These are phyloP conservation scores for Crotophaga sulcirostris DNA, from an alignment of 2,113 vertebrate species.

Conservation along the genomic window DNA sequence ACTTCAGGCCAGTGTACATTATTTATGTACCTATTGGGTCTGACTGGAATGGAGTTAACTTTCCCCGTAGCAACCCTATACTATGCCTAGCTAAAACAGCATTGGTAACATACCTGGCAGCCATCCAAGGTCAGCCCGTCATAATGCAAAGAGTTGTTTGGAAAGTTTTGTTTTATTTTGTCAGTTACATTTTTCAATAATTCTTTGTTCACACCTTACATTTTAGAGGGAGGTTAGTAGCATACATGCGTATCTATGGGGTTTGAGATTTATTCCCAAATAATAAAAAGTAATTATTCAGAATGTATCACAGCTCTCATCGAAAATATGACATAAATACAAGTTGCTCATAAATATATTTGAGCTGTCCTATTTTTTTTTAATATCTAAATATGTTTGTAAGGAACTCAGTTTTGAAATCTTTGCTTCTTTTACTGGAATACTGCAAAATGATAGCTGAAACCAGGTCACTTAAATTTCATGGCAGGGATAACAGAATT, in stretches of 20 bases:
- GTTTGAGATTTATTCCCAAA: not conserved
- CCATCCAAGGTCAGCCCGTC: not conserved
- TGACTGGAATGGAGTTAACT: not conserved
- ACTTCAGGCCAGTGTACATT: not conserved
- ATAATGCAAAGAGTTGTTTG: not conserved
- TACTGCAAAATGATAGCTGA: not conserved
- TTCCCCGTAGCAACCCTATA: not conserved
- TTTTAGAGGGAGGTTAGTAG: not conserved
- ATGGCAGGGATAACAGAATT: not conserved
- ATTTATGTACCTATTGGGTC: not conserved
- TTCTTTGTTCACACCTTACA: not conserved
- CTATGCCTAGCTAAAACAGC: not conserved
- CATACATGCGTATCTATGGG: not conserved
- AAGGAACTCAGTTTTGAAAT: not conserved
- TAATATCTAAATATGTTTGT: not conserved
- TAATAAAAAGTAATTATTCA: no score
- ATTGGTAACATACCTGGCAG: not conserved
- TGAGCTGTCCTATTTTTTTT: not conserved
- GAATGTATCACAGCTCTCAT: not conserved
- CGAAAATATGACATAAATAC: not conserved
- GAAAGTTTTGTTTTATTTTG: constrained; percentile 7
- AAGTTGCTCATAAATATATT: not conserved
- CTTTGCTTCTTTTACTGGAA: not conserved
- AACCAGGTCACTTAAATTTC: not conserved
- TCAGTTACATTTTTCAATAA: not conserved